Percentiles rank a stretch among this genome's conserved stretches.
phyloP scores from a whole-genome alignment of 2,888 invertebrate genomes.

The Deilephila elpenor region DNA sequence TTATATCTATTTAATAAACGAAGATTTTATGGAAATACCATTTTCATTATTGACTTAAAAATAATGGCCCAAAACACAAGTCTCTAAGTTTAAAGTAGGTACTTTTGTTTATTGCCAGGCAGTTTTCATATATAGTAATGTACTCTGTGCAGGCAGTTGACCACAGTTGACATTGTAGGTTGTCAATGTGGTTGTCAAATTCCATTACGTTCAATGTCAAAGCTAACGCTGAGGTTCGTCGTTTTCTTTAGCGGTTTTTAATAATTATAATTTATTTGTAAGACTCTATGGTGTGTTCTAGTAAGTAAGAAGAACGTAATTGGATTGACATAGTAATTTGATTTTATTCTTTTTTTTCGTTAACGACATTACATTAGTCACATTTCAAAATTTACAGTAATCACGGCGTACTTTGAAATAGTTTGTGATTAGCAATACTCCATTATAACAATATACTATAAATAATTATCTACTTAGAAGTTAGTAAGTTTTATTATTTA shows the following conservation, averaged over 20 bases:
- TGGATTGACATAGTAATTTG: conserved; percentile 19
- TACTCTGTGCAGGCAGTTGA: too few relatives aligned
- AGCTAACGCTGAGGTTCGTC: neutral
- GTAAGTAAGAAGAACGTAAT: conserved; percentile 6
- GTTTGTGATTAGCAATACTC: neutral
- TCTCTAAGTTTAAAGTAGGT: too few relatives aligned
- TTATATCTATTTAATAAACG: too few relatives aligned
- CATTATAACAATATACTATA: neutral
- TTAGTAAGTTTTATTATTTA: neutral
- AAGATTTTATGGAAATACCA: too few relatives aligned
- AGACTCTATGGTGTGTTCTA: conserved; percentile 7
- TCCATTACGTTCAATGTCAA: neutral
- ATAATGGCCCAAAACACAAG: too few relatives aligned
- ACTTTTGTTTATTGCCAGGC: too few relatives aligned
- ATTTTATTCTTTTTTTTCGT: neutral
- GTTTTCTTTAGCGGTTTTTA: neutral
- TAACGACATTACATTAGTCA: neutral
- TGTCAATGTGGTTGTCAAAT: neutral
- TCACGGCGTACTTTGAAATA: neutral
- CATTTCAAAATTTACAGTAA: conserved; percentile 6
- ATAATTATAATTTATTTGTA: neutral
- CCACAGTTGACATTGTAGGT: too few relatives aligned
- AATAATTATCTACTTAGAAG: neutral
- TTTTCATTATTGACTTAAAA: too few relatives aligned
- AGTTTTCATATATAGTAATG: too few relatives aligned